Base-by-base conservation (phyloP, 1,140 invertebrate genomes). In the Drosophila biarmipes region DNA sequence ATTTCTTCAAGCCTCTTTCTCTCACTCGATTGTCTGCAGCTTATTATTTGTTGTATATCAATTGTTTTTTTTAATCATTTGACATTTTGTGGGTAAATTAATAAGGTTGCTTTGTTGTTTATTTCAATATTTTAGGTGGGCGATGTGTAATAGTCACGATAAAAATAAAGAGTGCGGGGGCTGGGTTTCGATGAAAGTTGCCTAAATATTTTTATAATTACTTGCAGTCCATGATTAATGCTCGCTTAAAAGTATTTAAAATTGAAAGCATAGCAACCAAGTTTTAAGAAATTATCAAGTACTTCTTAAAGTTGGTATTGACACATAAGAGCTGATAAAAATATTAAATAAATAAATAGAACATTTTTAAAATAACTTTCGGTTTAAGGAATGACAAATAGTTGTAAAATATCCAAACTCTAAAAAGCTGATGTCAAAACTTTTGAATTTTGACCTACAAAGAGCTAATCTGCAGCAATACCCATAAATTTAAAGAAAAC, bases 61-160 rank as follows among this genome's bases (percentile, higher is more conserved):
- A 87, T 85, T 85, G 68, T 81, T 74, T 84, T 63, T 59, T 52
- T 55, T 67, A 67, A 81, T 35, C 81, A 71, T 85, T 87, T 85
- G 81, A 86, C 82, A 85, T 85, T 86, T 86, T 74, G 37, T 61
- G 31, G 46, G n/a, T 55, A 38, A 51, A 62, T 64, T 74, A 43
- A 42, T 58, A 40, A 58, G 15, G 6, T 34, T 38, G 45, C 27
- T 43, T 48, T 45, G 2, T 34, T 42, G 29, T 37, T 57, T 37
- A 37, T 54, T 43, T 68, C 11, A n/a, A 24, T 71, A 38, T 48
- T 53, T 40, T 68, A 38, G 51, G 73, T 76, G 73, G 73, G 55
- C 72, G 66, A 43, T 31, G 48, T 49, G 51, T 63, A 43, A 73
- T 48, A 11, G 57, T 63, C 57, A 55, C 43, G 34, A 29, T 48